Evolutionary conservation across 2,797 vertebrate species (phyloP), one percentile per base, ranked within the genome.

Genomic region (Rousettus madagascariensis): DNA sequence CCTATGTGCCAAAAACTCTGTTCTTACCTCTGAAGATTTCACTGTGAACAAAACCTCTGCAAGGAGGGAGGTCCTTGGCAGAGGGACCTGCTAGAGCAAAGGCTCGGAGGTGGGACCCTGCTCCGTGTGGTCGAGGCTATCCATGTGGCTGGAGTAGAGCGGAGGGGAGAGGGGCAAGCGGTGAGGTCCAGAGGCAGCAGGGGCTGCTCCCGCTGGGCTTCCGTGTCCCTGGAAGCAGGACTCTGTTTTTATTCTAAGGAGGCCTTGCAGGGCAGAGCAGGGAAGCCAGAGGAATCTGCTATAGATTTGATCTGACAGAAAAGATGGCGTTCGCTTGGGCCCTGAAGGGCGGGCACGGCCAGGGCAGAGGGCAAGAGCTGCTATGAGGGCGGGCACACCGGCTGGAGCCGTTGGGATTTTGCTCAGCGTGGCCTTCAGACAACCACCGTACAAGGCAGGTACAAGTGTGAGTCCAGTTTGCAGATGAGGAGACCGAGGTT

Each of bases 161-260:
- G 2, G 55, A 8, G 57, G 24, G 11, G 13, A 41, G 43, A 33
- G 3, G 22, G 11, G 49, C 57, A 8, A n/a, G 16, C 20, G 7
- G 24, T n/a, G 12, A 26, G 65, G 17, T 20, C n/a, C 0, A 10
- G 65, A 49, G 59, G 72, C 19, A 24, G 41, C 20, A 8, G n/a
- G 17, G 66, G 38, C 59, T 5, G 68, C n/a, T 91, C 26, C 51
- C 33, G 1, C 63, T 43, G 28, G 33, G 28, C 15, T 5, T 36
- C 61, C 61, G 12, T 43, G 38, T 38, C 71, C 36, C 61, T 11
- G 33, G 36, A 41, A 72, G 43, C 33, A 49, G 53, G 51, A 75
- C 90, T 90, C 57, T 43, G 91, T 53, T 74, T 92, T 57, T 75
- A 66, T 91, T 80, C 72, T 80, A 33, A 78, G n/a, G 24, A 26